A percentile compares a stretch with the other conserved stretches of the same genome.
Conservation (phyloP, 2,797 vertebrate genomes). For the Karalla daura region DNA sequence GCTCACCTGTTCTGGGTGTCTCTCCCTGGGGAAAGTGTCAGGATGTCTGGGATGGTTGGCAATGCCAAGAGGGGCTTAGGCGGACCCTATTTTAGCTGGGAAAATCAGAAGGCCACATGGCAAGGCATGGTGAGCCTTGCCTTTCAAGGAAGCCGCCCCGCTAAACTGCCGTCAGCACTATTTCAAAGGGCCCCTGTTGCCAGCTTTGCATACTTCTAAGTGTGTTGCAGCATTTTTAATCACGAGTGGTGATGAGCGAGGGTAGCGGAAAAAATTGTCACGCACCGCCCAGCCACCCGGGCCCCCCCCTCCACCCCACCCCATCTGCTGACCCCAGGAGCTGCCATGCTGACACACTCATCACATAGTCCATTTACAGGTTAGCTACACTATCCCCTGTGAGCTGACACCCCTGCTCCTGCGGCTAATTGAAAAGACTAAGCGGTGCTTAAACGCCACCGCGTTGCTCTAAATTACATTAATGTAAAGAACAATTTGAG, state of each 20-base stretch:
- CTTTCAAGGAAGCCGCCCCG: constrained; percentile 85
- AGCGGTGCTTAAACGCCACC: constrained; percentile 21
- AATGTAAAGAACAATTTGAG: constrained; percentile 9
- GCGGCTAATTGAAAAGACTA: constrained; percentile 50
- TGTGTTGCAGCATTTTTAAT: constrained; percentile 82
- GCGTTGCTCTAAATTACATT: constrained; percentile 16
- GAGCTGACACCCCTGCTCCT: constrained; percentile 34
- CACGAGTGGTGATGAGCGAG: constrained; percentile 77
- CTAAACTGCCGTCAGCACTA: constrained; percentile 85
- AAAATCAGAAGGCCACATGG: constrained; percentile 87
- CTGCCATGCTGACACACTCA: constrained; percentile 55
- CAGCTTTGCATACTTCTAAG: constrained; percentile 78
- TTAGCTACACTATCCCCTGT: constrained; percentile 59
- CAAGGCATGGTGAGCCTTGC: constrained; percentile 83
- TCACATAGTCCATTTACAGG: constrained; percentile 74
- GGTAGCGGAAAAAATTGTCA: constrained; percentile 76
- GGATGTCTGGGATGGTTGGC: constrained; percentile 89
- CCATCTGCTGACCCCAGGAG: constrained; percentile 65
- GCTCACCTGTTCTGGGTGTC: constrained; percentile 87
- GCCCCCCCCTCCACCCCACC: too few species aligned
- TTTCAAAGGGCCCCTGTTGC: constrained; percentile 79
- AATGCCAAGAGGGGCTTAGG: constrained; percentile 87
- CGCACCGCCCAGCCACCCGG: constrained; percentile 48
- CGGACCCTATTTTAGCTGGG: constrained; percentile 87
- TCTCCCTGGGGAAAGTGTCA: constrained; percentile 87